Base-by-base conservation (phyloP, 2,113 vertebrate genomes). In the Oenanthe oenanthe region DNA sequence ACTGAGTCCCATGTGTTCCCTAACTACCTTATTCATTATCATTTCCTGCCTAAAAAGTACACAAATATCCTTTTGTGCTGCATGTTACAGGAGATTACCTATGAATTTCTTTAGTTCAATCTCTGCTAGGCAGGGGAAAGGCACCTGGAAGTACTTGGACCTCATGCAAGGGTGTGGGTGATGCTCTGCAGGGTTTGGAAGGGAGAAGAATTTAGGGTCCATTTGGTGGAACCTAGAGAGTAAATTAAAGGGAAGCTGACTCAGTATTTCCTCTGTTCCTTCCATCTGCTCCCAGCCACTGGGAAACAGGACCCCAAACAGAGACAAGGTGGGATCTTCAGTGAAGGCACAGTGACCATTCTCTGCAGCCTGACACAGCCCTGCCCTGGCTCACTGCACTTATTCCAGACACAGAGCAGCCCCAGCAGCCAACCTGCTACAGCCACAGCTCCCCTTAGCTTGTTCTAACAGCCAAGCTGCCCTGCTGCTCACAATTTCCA, bases 61-160 rank as follows among this genome's bases (percentile, higher is more conserved):
- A 96, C 92, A 96, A 93, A 90, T 73, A 77, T 62, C 78, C 81
- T 95, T 94, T 93, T 97, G 91, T 93, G 89, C 57, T 88, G 89
- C 19, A 10, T 45, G 91, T 67, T 91, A 91, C 83, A 93, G 85
- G 32, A 90, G 91, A 88, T 81, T 88, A 93, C 43, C 84, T 60
- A 60, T 6, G 25, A 86, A 72, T 93, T 91, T 80, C 77, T 85
- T 87, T n/a, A 89, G 80, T 91, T 93, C 2, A 31, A 72, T 53
- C 74, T 79, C 77, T 82, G 4, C 63, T 58, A 4, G 38, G 10
- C 62, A 32, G 4, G 2, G 0, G 13, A 68, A 78, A 51, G 22
- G 0, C 21, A 80, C 42, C 77, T 80, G 32, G 22, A 57, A 63
- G 58, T 22, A 38, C 45, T 75, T 48, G 21, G 62, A 47, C 32